phyloP scores from a whole-genome alignment of 2,113 vertebrate genomes.

The Piaya cayana region DNA sequence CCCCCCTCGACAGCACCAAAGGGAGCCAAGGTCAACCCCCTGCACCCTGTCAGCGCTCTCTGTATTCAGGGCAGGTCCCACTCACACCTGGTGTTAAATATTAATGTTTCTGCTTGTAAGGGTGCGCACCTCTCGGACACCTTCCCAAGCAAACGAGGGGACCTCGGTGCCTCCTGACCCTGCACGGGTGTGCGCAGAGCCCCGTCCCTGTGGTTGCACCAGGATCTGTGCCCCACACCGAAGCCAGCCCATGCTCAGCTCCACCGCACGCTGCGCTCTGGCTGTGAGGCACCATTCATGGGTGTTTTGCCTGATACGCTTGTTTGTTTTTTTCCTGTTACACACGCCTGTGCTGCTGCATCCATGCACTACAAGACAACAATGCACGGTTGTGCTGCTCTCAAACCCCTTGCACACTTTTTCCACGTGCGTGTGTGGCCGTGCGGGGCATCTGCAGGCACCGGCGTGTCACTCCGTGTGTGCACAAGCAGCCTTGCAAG shows the following conservation, averaged over 20 bases:
- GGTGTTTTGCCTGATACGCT: fast-evolving
- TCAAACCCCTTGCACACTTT: not conserved
- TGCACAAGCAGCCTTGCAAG: not conserved
- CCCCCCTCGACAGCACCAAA: not conserved
- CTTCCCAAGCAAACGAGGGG: fast-evolving
- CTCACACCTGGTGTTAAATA: conserved; percentile 13
- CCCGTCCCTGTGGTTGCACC: fast-evolving
- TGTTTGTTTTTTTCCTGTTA: not conserved
- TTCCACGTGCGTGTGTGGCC: fast-evolving
- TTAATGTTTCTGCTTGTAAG: not conserved
- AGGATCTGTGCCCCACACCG: not conserved
- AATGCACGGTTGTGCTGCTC: fast-evolving
- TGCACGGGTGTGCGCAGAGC: not conserved
- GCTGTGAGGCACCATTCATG: not conserved
- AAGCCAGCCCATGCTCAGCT: fast-evolving
- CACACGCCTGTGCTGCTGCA: not conserved
- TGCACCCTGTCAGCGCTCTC: not conserved
- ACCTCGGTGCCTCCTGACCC: not conserved
- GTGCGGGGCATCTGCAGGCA: not conserved
- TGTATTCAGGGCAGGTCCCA: conserved; percentile 34
- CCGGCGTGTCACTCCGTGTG: fast-evolving
- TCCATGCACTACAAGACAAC: fast-evolving
- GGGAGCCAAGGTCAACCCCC: conserved; percentile 42
- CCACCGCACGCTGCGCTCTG: fast-evolving
- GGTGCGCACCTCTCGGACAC: not conserved